Conservation (phyloP, 1,140 invertebrate genomes). For the Trichogramma pretiosum region DNA sequence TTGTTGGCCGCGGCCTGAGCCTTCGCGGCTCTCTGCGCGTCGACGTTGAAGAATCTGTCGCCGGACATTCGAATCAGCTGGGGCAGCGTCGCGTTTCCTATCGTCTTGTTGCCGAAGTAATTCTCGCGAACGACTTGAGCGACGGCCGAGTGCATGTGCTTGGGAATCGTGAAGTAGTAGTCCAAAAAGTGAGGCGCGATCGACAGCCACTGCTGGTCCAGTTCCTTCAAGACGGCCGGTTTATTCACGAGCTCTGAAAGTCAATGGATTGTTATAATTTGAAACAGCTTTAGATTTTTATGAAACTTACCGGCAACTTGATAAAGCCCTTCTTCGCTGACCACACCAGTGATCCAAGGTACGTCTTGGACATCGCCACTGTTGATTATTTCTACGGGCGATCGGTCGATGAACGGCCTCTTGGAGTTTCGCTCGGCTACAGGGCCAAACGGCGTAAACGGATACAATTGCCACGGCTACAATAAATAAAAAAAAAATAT, state of each 20-base stretch:
- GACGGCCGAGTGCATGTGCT: conserved; percentile 32
- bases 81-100: conserved; percentile 23
- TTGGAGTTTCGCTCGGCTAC: conserved; percentile 40
- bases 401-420: conserved; percentile 44
- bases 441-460: conserved; percentile 48
- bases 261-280: too few relatives aligned
- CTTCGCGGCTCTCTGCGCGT: neutral
- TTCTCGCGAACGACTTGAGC: conserved; percentile 44
- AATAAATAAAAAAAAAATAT: conserved; percentile 10
- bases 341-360: conserved; percentile 46
- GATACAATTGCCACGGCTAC: conserved; percentile 39
- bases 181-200: conserved; percentile 48
- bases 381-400: conserved; percentile 44
- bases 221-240: conserved; percentile 35
- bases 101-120: conserved; percentile 42
- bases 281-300: too few relatives aligned
- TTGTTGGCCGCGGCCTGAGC: neutral
- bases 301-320: conserved; percentile 38
- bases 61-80: conserved; percentile 41
- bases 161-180: conserved; percentile 48
- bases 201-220: conserved; percentile 47
- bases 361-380: conserved; percentile 40
- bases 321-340: conserved; percentile 48
- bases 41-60: conserved; percentile 44
- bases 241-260: too few relatives aligned